Evolutionary conservation across 2,888 invertebrate genomes (phyloP).

Genomic region (Lypha dubia): DNA sequence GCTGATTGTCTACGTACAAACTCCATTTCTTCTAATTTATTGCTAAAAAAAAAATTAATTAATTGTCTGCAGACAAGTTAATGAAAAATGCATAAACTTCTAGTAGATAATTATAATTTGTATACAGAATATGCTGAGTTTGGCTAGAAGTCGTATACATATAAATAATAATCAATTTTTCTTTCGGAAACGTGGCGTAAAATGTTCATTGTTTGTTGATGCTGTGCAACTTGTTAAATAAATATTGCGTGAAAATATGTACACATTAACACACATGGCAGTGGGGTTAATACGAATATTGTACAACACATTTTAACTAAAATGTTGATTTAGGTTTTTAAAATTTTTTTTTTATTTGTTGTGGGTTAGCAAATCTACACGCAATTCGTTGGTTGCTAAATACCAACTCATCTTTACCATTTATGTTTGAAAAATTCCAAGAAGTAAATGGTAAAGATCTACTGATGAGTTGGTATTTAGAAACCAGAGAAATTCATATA

Average conservation of each 20-base stretch:
- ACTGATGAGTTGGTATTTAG: no score
- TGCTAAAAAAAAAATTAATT: slow-evolving; percentile 11
- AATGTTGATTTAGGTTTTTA: no score
- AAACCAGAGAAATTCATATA: no score
- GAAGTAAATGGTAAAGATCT: no score
- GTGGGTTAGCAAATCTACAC: no score
- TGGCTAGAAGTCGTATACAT: slow-evolving; percentile 6
- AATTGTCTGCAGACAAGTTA: no score
- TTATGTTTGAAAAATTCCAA: no score
- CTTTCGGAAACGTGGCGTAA: slow-evolving; percentile 30
- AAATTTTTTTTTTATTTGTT: no score
- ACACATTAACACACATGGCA: background rate
- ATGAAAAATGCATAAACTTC: slow-evolving; percentile 17
- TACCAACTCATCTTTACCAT: no score
- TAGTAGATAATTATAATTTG: slow-evolving; percentile 14
- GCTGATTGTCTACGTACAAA: slow-evolving; percentile 1
- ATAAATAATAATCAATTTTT: background rate
- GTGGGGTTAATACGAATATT: background rate
- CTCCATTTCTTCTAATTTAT: slow-evolving; percentile 8
- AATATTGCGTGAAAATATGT: slow-evolving; percentile 36
- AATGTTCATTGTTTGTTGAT: slow-evolving; percentile 19
- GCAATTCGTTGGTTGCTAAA: no score
- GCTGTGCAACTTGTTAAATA: background rate
- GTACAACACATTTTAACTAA: background rate
- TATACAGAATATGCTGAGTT: background rate